Evolutionary conservation across 2,888 invertebrate genomes (phyloP), one percentile per base, ranked within the genome.

Genomic region (Epistrophe grossulariae): DNA sequence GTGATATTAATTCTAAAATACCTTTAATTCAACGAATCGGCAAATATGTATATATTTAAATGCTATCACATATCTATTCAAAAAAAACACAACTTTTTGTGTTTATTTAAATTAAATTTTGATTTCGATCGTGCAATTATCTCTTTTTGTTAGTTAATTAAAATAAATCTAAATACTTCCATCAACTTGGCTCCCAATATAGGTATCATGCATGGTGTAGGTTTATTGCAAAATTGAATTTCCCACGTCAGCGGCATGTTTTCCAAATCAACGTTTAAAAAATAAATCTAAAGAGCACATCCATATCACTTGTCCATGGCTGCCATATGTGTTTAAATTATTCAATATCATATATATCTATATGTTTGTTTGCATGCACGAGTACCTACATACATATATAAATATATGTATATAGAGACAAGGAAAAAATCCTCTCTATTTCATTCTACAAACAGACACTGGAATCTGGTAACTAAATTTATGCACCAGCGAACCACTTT

Each of bases 401-500:
- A 1, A 24, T 28, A 15, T 55, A n/a, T 28, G n/a, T 2, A 24
- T 13, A 68, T 0, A 24, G 24, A 11, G 15, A 19, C 8, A 35
- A 9, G 19, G 43, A 60, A 35, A 70, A 71, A 81, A 64, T 77
- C 57, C 77, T 64, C 70, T 77, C 62, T 57, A 81, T 81, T 77
- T 77, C 60, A 62, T 73, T 83, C 52, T 57, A 73, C 80, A 76
- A 84, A 64, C 68, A 60, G 77, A 68, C 80, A 60, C 60, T 48
- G 73, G 77, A 77, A 84, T 77, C 84, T 84, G 81, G 45, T 84
- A 81, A 70, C 77, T 77, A 81, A 77, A 84, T 81, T 81, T 84
- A 84, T 84, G 77, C 84, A 81, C 72, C 76, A 84, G 68, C 84
- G 68, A 84, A 78, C 84, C 84, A 84, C 77, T 84, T 80, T 72